These are phyloP conservation scores for Camponotus pennsylvanicus DNA, from an alignment of 1,140 invertebrate species.

Conservation along the genomic window DNA sequence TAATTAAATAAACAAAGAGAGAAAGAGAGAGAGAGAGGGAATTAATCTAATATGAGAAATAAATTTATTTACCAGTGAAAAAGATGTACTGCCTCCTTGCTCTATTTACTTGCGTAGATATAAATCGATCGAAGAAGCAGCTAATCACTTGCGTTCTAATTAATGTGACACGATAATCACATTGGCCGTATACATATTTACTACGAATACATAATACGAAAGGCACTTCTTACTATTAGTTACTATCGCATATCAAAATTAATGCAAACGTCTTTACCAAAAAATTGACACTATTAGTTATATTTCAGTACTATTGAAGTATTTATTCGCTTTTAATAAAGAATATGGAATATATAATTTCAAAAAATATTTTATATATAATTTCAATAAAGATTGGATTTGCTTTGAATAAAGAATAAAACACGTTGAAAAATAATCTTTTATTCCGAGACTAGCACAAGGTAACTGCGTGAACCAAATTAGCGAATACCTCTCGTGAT, in stretches of 20 bases:
- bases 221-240: neutral
- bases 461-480: too few relatives aligned
- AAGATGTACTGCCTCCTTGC: neutral
- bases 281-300: too few relatives aligned
- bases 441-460: neutral
- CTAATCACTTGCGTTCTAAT: conserved; percentile 30
- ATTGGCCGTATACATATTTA: neutral
- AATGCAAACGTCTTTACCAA: neutral
- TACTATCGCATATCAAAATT: neutral
- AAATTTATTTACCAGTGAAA: neutral
- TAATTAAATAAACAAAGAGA: conserved; percentile 16
- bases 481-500: too few relatives aligned
- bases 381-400: too few relatives aligned
- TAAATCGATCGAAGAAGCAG: conserved; percentile 15
- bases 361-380: too few relatives aligned
- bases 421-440: neutral
- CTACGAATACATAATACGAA: neutral
- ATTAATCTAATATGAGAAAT: neutral
- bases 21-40: too few relatives aligned
- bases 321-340: neutral
- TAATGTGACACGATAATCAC: conserved; percentile 9
- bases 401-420: neutral
- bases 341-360: too few relatives aligned
- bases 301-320: neutral
- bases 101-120: neutral